Evolutionary conservation across 1,140 invertebrate species (phyloP).

Genomic region (Asobara japonica): DNA sequence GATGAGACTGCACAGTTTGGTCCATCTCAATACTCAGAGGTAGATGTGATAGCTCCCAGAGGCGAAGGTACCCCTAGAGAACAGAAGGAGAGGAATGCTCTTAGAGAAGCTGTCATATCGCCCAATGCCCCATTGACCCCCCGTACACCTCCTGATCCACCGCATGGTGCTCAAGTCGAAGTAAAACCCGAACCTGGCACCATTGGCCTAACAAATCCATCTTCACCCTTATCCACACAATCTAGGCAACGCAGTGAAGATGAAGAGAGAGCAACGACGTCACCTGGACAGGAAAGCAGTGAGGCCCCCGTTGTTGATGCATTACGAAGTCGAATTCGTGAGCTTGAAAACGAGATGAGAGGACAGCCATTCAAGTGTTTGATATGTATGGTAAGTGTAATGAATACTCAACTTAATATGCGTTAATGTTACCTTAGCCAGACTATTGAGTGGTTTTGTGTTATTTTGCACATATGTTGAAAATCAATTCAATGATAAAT

Average conservation of each 20-base stretch:
- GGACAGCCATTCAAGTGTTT: slow-evolving; percentile 80
- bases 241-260: slow-evolving; percentile 46
- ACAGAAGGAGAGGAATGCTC: slow-evolving; percentile 70
- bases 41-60: slow-evolving; percentile 73
- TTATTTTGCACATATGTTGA: no score
- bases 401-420: not conserved
- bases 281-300: slow-evolving; percentile 63
- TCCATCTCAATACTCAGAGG: slow-evolving; percentile 83
- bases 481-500: no score
- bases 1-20: slow-evolving; percentile 82
- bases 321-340: slow-evolving; percentile 74
- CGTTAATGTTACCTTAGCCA: not conserved
- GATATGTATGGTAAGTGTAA: slow-evolving; percentile 81
- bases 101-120: slow-evolving; percentile 71
- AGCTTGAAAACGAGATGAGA: slow-evolving; percentile 72
- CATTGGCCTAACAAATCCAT: slow-evolving; percentile 23
- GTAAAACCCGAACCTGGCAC: slow-evolving; percentile 63
- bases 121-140: slow-evolving; percentile 56
- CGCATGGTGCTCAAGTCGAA: slow-evolving; percentile 51
- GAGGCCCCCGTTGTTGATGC: slow-evolving; percentile 78
- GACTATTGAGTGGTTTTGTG: not conserved
- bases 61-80: slow-evolving; percentile 68
- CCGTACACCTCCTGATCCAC: slow-evolving; percentile 49
- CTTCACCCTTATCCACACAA: slow-evolving; percentile 46
- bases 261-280: slow-evolving; percentile 59